Evolutionary conservation across 2,888 invertebrate genomes (phyloP), one percentile per base, ranked within the genome.

Genomic region (Drosophila rubida): DNA sequence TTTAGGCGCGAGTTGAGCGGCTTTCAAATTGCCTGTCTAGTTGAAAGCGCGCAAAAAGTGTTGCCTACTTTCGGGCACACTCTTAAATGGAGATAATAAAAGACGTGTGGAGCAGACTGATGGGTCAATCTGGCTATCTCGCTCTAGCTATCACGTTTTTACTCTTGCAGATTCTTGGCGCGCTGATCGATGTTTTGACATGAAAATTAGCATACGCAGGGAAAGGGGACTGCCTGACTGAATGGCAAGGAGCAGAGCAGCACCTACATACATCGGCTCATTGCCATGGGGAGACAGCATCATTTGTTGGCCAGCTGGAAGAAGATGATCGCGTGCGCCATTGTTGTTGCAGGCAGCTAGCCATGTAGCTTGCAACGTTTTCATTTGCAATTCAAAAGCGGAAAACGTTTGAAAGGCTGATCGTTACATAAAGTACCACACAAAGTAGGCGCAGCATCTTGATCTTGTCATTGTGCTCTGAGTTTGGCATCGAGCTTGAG

Each of bases 141-240:
- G 27, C 4, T 27, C 25, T 19, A 14, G 35, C 35, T 14, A 37
- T 37, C 35, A 14, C 11, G 13, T 14, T 37, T 37, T 37, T n/a
- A 8, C 8, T 27, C 7, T 11, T 0, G 44, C 22, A 2, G 19
- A 25, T 58, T 54, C 23, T 30, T 9, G 53, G n/a, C 8, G 35
- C 44, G 11, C 55, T 66, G 79, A 88, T 87, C 78, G 85, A 88
- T 89, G 87, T 57, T 82, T 78, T 81, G 87, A 86, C 86, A 81
- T 76, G 74, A 75, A 78, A 78, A 89, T 89, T 89, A 88, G 85
- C 88, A 89, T 89, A 83, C 66, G 57, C 67, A 58, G 69, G 62
- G 48, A 30, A 42, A 49, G 32, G 37, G 32, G 23, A 14, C 48
- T 39, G 58, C 19, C 50, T 45, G 23, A 14, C 48, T 39, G 58